These are phyloP conservation scores for Sardinella longiceps DNA, from an alignment of 2,797 vertebrate genomes.

Conservation along the genomic window DNA sequence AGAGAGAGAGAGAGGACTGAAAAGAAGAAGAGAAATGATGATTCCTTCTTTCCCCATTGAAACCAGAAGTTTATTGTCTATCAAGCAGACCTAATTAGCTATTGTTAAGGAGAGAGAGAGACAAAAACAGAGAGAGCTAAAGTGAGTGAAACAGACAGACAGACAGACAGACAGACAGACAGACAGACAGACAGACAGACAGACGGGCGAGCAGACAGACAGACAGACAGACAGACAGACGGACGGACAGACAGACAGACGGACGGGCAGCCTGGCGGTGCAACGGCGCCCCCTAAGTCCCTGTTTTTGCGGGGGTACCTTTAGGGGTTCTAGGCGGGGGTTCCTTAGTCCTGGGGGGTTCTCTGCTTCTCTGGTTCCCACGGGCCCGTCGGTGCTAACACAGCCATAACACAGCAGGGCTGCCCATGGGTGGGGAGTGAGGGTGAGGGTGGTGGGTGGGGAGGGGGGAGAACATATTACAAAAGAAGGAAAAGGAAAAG, in stretches of 20 bases:
- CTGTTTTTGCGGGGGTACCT: slow-evolving; percentile 78
- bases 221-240: not conserved
- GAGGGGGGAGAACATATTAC: slow-evolving; percentile 46
- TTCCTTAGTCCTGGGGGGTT: slow-evolving; percentile 87
- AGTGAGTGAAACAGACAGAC: too few species aligned
- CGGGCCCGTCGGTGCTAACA: slow-evolving; percentile 79
- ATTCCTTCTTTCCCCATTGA: too few species aligned
- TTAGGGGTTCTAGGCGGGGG: slow-evolving; percentile 89
- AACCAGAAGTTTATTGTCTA: too few species aligned
- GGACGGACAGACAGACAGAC: not conserved
- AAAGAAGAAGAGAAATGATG: too few species aligned
- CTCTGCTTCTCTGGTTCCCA: slow-evolving; percentile 78
- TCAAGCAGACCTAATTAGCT: too few species aligned
- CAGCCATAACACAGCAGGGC: slow-evolving; percentile 86
- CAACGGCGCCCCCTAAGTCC: slow-evolving; percentile 41
- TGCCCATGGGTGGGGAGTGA: slow-evolving; percentile 67
- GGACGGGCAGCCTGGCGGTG: not conserved
- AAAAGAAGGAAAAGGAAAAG: slow-evolving; percentile 58
- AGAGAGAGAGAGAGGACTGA: too few species aligned
- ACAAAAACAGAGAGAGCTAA: too few species aligned
- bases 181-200: not conserved
- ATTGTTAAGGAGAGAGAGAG: too few species aligned
- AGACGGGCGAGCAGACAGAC: not conserved
- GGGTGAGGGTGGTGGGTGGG: too few species aligned
- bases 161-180: too few species aligned